Base-by-base conservation (phyloP, 2,797 vertebrate genomes). In the Monodelphis domestica region DNA sequence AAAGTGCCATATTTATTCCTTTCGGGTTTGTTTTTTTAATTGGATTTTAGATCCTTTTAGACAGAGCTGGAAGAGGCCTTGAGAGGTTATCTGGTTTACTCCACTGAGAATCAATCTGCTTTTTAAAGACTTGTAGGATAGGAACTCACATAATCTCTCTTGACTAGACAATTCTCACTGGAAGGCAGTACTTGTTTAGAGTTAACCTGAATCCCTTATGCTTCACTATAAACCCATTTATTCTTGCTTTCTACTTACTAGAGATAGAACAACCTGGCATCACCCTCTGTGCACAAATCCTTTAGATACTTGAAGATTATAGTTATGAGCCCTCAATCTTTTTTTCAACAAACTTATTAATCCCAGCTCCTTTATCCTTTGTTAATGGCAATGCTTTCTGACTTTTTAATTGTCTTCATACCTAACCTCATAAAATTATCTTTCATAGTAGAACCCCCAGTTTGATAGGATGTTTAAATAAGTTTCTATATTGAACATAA, bases 1-100 rank as follows among this genome's bases (percentile, higher is more conserved):
- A 45, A 84, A 50, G 38, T 84, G 24, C 9, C 38, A 84, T 45
- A 50, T 93, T 91, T 95, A 92, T 93, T 90, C 78, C 89, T 94
- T 95, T 87, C 92, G 96, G 78, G 50, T 90, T 88, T 91, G 21
- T 94, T 95, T 93, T 52, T 54, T 24, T 28, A 84, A 91, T 95
- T 96, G 90, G 84, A 92, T 90, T 95, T 94, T 93, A 95, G 94
- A 91, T 15, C 54, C 51, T 59, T 28, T 92, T 30, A 38, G 78
- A 84, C 91, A 29, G 24, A 29, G 26, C 63, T 56, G 52, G 50
- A 95, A 55, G 87, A 92, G 57, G 89, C 70, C n/a, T 84, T 26
- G 93, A 91, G 28, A 95, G 54, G 51, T 87, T 30, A 90, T 29
- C 87, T 56, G 59, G 53, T 93, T 53, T 53, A 5, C 59, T 5